Base-by-base conservation (phyloP, 2,113 vertebrate genomes). In the Pygoscelis antarcticus region DNA sequence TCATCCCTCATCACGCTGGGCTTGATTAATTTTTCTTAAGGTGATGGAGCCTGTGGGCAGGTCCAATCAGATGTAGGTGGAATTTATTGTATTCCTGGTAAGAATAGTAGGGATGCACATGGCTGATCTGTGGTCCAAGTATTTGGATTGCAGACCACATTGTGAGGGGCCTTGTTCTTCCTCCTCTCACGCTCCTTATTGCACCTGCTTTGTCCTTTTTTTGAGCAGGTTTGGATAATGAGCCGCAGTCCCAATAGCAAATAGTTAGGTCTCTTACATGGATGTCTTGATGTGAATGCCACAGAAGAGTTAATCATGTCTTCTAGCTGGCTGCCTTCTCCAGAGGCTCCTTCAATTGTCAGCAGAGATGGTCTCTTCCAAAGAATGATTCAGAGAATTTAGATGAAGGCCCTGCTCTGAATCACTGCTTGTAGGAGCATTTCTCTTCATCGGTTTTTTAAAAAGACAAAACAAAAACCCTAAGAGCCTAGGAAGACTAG, bases 81-180 rank as follows among this genome's bases (percentile, higher is more conserved):
- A 30, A 3, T 42, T 60, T 27, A 2, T 5, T 60, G 17, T 38
- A 18, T 25, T 60, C 20, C 36, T 27, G 4, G 10, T 11, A 14
- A 54, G n/a, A 87, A 0, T 0, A 26, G 40, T 0, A 17, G 55
- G 34, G 21, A 29, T 22, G 34, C 13, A 14, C 11, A 0, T 0
- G 38, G 40, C 32, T 44, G 22, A 1, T 19, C 15, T 47, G 55
- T 30, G 40, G 58, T 25, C 15, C 9, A 22, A 0, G 12, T 19
- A 4, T 60, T 72, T 46, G 75, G 10, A 2, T 4, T 29, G n/a
- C 34, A 55, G 32, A 10, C 9, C 10, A 9, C 1, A 0, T 5
- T 38, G 22, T 49, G 22, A 68, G 8, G 11, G 22, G 20, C 20
- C 8, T 40, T 40, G 65, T 13, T 66, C 38, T n/a, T 20, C 30